A percentile compares a stretch with the other conserved stretches of the same genome.
phyloP scores from a whole-genome alignment of 1,140 invertebrate genomes.

The Megalonaias nervosa region DNA sequence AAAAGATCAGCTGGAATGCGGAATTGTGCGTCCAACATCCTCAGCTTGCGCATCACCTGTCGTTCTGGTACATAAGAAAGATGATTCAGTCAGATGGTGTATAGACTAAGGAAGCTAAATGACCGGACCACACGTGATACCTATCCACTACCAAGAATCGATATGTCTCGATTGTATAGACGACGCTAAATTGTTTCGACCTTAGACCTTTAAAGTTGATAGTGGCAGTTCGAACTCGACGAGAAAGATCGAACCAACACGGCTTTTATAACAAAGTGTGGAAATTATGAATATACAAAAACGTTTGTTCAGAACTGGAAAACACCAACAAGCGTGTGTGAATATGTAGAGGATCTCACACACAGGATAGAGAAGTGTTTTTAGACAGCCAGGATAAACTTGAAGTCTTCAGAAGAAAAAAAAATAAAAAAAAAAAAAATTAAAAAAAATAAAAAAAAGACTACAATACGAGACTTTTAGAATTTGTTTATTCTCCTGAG shows the following conservation, averaged over 20 bases:
- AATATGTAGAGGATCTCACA: background rate
- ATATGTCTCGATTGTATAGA: background rate
- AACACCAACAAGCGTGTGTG: background rate
- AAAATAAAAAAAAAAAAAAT: too few relatives aligned
- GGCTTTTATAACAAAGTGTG: slow-evolving; percentile 14
- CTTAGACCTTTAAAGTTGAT: slow-evolving; percentile 24
- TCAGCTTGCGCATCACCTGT: slow-evolving; percentile 11
- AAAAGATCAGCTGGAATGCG: slow-evolving; percentile 8
- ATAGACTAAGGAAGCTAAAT: slow-evolving; percentile 16
- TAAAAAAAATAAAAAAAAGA: background rate
- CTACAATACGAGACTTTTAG: background rate
- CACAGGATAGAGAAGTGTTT: background rate
- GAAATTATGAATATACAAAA: background rate
- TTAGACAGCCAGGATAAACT: background rate
- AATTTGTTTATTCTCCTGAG: background rate
- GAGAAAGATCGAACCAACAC: slow-evolving; percentile 61
- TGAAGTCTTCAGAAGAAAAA: background rate
- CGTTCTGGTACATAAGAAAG: slow-evolving; percentile 21
- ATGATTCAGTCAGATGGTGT: slow-evolving; percentile 18
- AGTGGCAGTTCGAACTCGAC: slow-evolving; percentile 65
- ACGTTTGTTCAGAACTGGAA: background rate
- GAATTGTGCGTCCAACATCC: slow-evolving; percentile 1
- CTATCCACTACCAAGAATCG: background rate
- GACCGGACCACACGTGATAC: background rate
- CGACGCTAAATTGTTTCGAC: background rate